Evolutionary conservation across 2,113 vertebrate genomes (phyloP).

Genomic region (Psittacara wagleri): DNA sequence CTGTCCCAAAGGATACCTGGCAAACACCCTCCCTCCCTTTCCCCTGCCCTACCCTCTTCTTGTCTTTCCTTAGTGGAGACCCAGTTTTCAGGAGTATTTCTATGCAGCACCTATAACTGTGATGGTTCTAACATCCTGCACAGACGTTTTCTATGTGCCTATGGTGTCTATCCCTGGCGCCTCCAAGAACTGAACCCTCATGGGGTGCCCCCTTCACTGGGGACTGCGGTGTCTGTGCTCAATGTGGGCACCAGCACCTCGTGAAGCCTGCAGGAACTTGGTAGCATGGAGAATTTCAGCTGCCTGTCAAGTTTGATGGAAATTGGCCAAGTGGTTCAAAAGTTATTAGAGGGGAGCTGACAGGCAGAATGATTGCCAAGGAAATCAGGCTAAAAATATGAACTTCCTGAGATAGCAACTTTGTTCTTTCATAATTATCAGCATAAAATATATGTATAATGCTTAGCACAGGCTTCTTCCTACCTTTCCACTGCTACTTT

Average conservation of each 20-base stretch:
- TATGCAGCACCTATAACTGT: neutral
- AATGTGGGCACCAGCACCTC: rapidly evolving
- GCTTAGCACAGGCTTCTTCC: neutral
- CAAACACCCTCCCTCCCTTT: neutral
- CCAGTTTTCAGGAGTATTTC: neutral
- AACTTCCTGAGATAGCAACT: neutral
- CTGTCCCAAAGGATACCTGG: neutral
- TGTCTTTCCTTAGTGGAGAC: neutral
- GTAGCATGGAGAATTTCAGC: neutral
- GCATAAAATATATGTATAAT: neutral
- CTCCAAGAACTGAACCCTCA: neutral
- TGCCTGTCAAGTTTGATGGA: neutral
- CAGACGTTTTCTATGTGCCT: neutral
- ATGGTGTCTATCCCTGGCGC: neutral
- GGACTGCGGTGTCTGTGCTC: neutral
- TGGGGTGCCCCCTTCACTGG: neutral
- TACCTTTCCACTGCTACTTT: neutral
- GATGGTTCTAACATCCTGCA: neutral
- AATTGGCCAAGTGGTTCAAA: slow-evolving; percentile 4
- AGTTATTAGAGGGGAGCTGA: neutral
- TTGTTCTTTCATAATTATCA: slow-evolving; percentile 4
- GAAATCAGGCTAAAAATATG: slow-evolving; percentile 36
- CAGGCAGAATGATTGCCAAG: slow-evolving; percentile 11
- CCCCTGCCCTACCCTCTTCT: neutral
- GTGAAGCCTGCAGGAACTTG: neutral